Conservation (phyloP, 1,140 invertebrate species). For the Sycophila sp. region DNA sequence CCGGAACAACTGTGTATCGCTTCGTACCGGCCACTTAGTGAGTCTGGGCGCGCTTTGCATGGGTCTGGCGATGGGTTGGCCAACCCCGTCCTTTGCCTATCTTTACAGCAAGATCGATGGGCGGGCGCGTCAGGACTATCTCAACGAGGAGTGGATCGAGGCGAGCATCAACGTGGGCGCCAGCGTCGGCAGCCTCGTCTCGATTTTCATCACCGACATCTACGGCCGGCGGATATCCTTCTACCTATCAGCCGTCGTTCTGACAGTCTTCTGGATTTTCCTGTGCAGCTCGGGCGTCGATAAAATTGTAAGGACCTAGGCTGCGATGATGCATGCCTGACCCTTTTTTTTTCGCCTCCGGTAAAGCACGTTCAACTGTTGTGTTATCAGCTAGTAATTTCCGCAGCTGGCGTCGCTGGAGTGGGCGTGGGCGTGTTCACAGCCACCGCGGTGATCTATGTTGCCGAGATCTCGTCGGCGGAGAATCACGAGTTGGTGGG, state of each 20-base stretch:
- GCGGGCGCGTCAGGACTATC: neutral
- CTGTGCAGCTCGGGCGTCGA: constrained; percentile 7
- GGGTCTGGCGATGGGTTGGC: constrained; percentile 41
- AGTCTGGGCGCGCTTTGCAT: constrained; percentile 42
- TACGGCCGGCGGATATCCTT: constrained; percentile 41
- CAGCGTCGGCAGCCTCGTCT: constrained; percentile 41
- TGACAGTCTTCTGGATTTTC: constrained; percentile 39
- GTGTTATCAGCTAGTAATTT: constrained; percentile 25
- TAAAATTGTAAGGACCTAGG: neutral
- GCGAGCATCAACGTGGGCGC: constrained; percentile 38
- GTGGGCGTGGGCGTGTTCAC: constrained; percentile 39
- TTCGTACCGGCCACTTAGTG: constrained; percentile 21
- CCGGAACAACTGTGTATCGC: neutral
- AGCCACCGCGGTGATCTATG: constrained; percentile 39
- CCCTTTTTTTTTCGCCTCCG: neutral
- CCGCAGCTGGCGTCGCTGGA: constrained; percentile 32
- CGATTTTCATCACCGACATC: constrained; percentile 41
- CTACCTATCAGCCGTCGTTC: constrained; percentile 21
- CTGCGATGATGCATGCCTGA: too few species aligned
- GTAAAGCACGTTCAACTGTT: neutral
- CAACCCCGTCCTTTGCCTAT: constrained; percentile 22
- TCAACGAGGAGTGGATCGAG: constrained; percentile 23
- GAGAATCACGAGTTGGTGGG: constrained; percentile 28
- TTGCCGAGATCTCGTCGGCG: constrained; percentile 38
- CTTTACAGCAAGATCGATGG: neutral